A percentile compares a stretch with the other conserved stretches of the same genome.
Evolutionary conservation across 1,140 invertebrate genomes (phyloP).

Genomic region (Drosophila biarmipes): DNA sequence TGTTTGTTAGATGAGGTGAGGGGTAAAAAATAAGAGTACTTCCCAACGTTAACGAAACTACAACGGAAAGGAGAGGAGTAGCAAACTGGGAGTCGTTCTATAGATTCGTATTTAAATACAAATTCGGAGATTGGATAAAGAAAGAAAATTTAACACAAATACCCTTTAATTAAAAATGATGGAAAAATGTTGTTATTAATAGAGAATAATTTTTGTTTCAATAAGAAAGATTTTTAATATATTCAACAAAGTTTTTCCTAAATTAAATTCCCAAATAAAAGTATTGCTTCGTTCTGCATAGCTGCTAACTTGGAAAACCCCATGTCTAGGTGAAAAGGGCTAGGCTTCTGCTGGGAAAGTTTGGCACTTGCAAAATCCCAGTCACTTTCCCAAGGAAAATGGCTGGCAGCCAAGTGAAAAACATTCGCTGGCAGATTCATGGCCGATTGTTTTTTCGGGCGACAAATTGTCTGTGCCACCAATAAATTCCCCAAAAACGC

Average conservation of each 20-base stretch:
- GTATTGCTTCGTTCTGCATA: neutral
- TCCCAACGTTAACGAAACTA: constrained; percentile 16
- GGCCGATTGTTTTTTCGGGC: constrained; percentile 25
- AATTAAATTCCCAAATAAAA: too few relatives aligned
- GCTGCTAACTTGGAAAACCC: neutral
- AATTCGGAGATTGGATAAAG: too few relatives aligned
- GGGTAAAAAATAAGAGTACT: constrained; percentile 25
- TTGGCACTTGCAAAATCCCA: constrained; percentile 18
- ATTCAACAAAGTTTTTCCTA: too few relatives aligned
- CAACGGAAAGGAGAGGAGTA: constrained; percentile 4
- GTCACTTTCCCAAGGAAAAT: constrained; percentile 37
- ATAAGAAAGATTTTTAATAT: too few relatives aligned
- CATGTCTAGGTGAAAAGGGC: constrained; percentile 22
- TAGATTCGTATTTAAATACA: neutral
- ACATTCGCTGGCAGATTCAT: constrained; percentile 22
- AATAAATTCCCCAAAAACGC: constrained; percentile 28
- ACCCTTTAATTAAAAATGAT: too few relatives aligned
- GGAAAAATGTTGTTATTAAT: neutral
- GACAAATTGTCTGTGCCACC: constrained; percentile 39
- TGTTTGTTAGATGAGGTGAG: constrained; percentile 35
- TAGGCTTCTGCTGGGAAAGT: constrained; percentile 20
- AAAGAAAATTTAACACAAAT: too few relatives aligned
- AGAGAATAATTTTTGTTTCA: too few relatives aligned
- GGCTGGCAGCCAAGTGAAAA: constrained; percentile 43
- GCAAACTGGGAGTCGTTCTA: constrained; percentile 12